Percentiles rank a stretch among this genome's conserved stretches.
Evolutionary conservation across 2,797 vertebrate species (phyloP).

Genomic region (Cercopithecus petaurista): DNA sequence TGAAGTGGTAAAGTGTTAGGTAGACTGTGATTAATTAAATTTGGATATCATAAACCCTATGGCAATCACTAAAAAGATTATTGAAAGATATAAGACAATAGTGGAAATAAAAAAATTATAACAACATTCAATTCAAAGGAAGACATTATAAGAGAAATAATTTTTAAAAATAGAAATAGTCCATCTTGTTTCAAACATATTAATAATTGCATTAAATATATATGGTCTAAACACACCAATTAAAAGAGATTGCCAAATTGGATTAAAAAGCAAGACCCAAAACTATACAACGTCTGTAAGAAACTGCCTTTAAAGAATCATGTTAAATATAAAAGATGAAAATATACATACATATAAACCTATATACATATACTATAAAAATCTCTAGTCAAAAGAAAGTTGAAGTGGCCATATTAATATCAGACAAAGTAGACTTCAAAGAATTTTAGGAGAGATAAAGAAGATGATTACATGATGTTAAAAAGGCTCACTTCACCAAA

Average conservation of each 20-base stretch:
- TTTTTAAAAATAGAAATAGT: neutral
- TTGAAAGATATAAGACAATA: neutral
- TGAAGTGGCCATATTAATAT: neutral
- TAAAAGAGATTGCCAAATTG: neutral
- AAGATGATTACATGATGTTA: neutral
- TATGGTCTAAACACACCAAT: neutral
- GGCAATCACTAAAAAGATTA: neutral
- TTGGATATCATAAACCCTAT: neutral
- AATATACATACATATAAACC: neutral
- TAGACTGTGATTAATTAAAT: neutral
- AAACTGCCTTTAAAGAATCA: neutral
- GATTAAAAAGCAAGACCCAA: neutral
- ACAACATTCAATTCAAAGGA: neutral
- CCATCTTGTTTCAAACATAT: neutral
- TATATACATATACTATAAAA: neutral
- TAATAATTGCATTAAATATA: neutral
- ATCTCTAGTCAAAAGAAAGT: neutral
- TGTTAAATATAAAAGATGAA: neutral
- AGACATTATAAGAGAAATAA: neutral
- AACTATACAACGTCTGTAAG: neutral
- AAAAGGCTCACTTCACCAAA: neutral
- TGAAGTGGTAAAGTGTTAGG: neutral
- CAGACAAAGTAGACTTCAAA: neutral
- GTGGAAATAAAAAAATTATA: neutral
- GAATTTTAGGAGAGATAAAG: neutral